Conservation (phyloP, 2,797 vertebrate genomes). For the Poeciliopsis presidionis region DNA sequence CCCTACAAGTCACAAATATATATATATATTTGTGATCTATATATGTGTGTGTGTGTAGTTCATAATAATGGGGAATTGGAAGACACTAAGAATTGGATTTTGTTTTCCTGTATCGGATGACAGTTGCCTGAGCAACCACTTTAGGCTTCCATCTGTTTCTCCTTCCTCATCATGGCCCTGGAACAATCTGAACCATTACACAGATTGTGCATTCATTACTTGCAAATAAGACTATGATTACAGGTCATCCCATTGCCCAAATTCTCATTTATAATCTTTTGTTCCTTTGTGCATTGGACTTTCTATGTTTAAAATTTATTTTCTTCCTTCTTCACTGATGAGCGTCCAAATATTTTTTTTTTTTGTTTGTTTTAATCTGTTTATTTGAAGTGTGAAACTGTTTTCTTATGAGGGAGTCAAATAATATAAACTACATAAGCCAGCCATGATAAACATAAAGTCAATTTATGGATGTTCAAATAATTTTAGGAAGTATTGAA, state of each 20-base stretch:
- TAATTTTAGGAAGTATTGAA: not conserved
- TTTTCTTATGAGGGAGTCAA: not conserved
- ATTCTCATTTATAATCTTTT: conserved; percentile 2
- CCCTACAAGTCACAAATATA: too few species aligned
- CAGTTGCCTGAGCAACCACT: not conserved
- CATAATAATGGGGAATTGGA: not conserved
- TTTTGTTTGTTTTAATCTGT: not conserved
- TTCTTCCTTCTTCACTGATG: not conserved
- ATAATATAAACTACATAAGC: not conserved
- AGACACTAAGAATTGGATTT: not conserved
- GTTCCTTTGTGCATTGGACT: not conserved
- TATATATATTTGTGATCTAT: too few species aligned
- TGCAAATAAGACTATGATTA: not conserved
- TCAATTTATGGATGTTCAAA: not conserved
- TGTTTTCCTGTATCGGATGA: not conserved
- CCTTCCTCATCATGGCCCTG: not conserved
- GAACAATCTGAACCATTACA: conserved; percentile 1
- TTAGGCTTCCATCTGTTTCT: not conserved
- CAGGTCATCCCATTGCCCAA: not conserved
- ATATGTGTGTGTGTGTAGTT: too few species aligned
- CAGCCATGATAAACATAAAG: not conserved
- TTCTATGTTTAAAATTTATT: not conserved
- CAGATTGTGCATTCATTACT: conserved; percentile 2
- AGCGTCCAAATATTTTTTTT: not conserved
- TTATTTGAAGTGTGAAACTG: not conserved